Evolutionary conservation across 2,888 invertebrate species (phyloP).

Genomic region (Nomada flava): DNA sequence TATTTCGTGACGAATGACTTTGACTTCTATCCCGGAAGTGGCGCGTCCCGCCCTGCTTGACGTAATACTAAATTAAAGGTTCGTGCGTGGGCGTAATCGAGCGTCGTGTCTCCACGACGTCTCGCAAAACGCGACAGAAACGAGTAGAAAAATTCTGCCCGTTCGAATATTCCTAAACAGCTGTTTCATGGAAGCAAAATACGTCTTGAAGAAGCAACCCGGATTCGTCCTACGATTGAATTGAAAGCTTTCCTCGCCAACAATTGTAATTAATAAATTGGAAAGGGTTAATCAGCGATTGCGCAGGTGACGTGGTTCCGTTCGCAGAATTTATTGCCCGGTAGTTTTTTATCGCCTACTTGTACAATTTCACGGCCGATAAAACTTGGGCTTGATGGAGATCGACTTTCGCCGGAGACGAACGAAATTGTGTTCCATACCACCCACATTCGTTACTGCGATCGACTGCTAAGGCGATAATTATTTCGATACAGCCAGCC

Average conservation of each 20-base stretch:
- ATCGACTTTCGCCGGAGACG: conserved; percentile 51
- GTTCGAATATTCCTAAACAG: background rate
- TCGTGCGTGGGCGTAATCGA: conserved; percentile 43
- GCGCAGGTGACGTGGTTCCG: background rate
- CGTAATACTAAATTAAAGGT: conserved; percentile 59
- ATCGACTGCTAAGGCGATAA: conserved; percentile 30
- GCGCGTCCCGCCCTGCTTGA: conserved; percentile 56
- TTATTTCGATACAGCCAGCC: conserved; percentile 4
- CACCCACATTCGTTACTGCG: conserved; percentile 1
- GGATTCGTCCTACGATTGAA: background rate
- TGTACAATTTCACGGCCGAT: conserved; percentile 51
- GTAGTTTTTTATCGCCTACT: conserved; percentile 23
- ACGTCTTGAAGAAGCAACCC: background rate
- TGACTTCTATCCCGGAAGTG: conserved; percentile 63
- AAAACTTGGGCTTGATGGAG: conserved; percentile 50
- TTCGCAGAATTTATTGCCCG: conserved; percentile 30
- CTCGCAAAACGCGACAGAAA: conserved; percentile 6
- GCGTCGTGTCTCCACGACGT: conserved; percentile 13
- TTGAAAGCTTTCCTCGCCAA: conserved; percentile 29
- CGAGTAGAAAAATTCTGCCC: background rate
- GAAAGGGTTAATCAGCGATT: conserved; percentile 11
- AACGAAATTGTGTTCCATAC: conserved; percentile 9
- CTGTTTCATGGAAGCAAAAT: conserved; percentile 14
- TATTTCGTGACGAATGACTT: conserved; percentile 55
- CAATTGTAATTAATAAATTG: conserved; percentile 23